Evolutionary conservation across 1,140 invertebrate genomes (phyloP).

Genomic region (Heliconius melpomene): DNA sequence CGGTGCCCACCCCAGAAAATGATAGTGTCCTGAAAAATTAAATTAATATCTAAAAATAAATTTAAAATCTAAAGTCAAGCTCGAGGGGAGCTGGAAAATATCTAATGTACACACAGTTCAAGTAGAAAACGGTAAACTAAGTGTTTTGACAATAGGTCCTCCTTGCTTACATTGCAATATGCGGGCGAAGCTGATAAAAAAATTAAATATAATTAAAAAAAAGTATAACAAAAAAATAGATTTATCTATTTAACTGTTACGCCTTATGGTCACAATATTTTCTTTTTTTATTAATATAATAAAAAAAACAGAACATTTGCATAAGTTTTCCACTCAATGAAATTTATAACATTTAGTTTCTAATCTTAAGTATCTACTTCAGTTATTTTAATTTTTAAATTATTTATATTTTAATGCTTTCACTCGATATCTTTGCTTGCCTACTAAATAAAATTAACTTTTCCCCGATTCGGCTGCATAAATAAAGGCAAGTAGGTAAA

Average conservation of each 20-base stretch:
- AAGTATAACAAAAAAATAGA: not conserved
- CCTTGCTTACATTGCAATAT: too few species aligned
- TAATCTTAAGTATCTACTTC: not conserved
- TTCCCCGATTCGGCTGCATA: constrained; percentile 2
- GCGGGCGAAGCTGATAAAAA: too few species aligned
- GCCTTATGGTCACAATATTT: not conserved
- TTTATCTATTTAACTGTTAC: not conserved
- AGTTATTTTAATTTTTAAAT: not conserved
- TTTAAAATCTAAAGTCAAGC: too few species aligned
- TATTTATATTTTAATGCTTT: constrained; percentile 21
- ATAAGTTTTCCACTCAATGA: not conserved
- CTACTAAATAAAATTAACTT: not conserved
- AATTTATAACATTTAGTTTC: not conserved
- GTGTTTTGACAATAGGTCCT: too few species aligned
- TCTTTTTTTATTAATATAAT: too few species aligned
- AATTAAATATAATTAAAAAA: too few species aligned
- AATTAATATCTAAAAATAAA: too few species aligned
- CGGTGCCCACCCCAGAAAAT: too few species aligned
- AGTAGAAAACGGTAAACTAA: too few species aligned
- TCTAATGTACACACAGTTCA: too few species aligned
- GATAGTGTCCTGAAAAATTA: too few species aligned
- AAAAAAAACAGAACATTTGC: not conserved
- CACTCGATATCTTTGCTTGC: constrained; percentile 13
- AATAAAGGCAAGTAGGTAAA: constrained; percentile 1
- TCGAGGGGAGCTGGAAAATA: too few species aligned